Conservation (phyloP, 2,797 vertebrate species). For the Crax fasciolata region DNA sequence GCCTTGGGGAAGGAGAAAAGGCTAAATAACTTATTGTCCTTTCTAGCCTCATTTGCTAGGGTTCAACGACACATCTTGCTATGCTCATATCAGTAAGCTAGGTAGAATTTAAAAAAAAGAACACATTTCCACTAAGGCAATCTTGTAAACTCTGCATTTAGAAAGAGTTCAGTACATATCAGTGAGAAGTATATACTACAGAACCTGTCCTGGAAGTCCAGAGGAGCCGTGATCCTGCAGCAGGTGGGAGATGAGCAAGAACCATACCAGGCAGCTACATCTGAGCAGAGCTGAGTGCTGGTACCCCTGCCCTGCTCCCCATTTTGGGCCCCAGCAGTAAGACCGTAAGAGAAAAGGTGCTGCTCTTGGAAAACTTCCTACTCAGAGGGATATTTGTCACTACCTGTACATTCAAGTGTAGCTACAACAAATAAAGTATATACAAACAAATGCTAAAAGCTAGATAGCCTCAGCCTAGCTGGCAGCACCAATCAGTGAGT, state of each 20-base stretch:
- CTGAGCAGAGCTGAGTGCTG: rapidly evolving
- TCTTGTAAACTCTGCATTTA: neutral
- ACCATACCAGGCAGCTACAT: neutral
- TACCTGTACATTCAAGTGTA: neutral
- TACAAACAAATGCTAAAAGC: neutral
- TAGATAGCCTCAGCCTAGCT: neutral
- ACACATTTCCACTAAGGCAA: neutral
- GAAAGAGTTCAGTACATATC: neutral
- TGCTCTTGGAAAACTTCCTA: neutral
- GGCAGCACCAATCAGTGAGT: rapidly evolving
- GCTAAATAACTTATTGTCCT: constrained; percentile 29
- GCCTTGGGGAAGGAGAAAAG: constrained; percentile 50
- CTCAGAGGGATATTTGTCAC: neutral
- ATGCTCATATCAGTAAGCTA: neutral
- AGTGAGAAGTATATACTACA: neutral
- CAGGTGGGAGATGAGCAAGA: neutral
- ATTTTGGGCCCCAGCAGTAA: neutral
- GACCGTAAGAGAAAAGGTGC: neutral
- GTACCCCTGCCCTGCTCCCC: neutral
- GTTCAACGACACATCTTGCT: neutral
- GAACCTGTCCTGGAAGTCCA: neutral
- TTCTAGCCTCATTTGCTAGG: neutral
- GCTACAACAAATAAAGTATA: neutral
- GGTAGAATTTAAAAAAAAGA: neutral
- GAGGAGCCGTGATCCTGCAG: neutral